These are phyloP conservation scores for Xenotilapia longispinis DNA, from an alignment of 2,113 vertebrate species.

Conservation along the genomic window DNA sequence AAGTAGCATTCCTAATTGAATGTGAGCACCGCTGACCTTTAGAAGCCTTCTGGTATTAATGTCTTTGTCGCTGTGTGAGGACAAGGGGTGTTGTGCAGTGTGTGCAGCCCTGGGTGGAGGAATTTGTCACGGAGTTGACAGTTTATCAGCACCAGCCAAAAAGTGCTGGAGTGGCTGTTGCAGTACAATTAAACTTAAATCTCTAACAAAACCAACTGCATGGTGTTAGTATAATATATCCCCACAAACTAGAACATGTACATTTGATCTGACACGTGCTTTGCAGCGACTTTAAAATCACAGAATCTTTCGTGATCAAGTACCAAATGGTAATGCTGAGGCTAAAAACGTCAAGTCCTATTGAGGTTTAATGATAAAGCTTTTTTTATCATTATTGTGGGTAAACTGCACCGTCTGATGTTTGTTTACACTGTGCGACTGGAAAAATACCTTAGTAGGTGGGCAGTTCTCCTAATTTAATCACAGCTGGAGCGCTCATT, in stretches of 20 bases:
- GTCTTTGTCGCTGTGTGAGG: neutral
- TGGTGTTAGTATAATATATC: neutral
- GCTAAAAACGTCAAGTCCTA: neutral
- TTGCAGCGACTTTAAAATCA: neutral
- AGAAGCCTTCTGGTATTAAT: neutral
- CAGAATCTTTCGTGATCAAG: neutral
- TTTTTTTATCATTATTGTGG: neutral
- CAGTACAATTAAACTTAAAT: neutral
- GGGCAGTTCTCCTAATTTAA: neutral
- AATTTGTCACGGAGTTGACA: conserved; percentile 53
- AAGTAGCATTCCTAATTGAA: neutral
- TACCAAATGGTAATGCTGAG: neutral
- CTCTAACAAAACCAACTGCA: neutral
- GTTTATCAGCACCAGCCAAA: conserved; percentile 22
- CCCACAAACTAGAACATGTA: neutral
- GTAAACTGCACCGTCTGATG: neutral
- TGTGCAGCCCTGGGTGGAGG: conserved; percentile 4
- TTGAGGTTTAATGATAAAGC: neutral
- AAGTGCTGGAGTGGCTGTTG: neutral
- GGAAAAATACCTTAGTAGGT: neutral
- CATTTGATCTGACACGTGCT: neutral
- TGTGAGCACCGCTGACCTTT: neutral
- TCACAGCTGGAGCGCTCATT: neutral
- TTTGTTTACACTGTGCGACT: neutral
- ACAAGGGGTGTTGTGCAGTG: neutral